Conservation (phyloP, 1,140 invertebrate species). For the Anastrepha obliqua region DNA sequence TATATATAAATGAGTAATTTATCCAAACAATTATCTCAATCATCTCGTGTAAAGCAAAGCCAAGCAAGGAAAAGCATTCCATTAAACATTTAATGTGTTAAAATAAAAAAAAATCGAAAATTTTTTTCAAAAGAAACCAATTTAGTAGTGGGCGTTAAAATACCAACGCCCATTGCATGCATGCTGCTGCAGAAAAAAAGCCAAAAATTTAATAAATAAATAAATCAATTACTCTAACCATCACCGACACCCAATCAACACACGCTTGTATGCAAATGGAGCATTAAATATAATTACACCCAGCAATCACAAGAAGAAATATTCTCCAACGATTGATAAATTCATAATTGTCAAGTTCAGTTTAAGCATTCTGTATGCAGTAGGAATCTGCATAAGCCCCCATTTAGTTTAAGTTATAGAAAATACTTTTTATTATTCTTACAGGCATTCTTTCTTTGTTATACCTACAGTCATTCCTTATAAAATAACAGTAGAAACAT, state of each 20-base stretch:
- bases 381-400: too few relatives aligned
- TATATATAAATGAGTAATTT: background rate
- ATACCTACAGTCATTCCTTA: too few relatives aligned
- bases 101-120: background rate
- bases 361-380: too few relatives aligned
- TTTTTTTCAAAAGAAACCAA: background rate
- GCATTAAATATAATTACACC: background rate
- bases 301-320: too few relatives aligned
- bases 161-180: background rate
- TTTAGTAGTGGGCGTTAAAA: background rate
- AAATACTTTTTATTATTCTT: too few relatives aligned
- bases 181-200: background rate
- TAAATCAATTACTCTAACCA: conserved; percentile 35
- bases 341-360: too few relatives aligned
- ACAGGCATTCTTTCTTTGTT: too few relatives aligned
- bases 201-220: background rate
- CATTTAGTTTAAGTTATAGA: too few relatives aligned
- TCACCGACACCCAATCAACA: conserved; percentile 8
- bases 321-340: too few relatives aligned
- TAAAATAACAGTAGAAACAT: too few relatives aligned
- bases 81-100: background rate
- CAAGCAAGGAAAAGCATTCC: background rate
- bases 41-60: background rate
- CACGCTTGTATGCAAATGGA: background rate
- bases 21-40: background rate